These are phyloP conservation scores for Eulemur mongoz DNA, from an alignment of 2,797 vertebrate species.

Conservation along the genomic window DNA sequence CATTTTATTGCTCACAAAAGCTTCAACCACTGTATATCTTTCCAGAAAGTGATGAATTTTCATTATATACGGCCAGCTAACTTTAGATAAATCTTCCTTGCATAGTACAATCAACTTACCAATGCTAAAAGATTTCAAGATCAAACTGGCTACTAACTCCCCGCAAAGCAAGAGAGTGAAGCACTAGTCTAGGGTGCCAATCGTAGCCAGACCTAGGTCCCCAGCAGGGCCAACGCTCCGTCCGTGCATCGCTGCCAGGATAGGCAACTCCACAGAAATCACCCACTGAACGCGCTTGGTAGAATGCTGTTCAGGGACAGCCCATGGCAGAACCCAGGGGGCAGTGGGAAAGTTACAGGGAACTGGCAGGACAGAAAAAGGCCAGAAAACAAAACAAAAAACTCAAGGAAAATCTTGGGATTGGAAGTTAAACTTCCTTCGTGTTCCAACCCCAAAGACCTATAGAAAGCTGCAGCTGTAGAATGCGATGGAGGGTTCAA, in stretches of 20 bases:
- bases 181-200: conserved; percentile 62
- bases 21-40: not conserved
- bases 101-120: conserved; percentile 74
- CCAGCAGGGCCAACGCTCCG: conserved; percentile 83
- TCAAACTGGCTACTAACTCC: conserved; percentile 56
- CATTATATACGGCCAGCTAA: conserved; percentile 61
- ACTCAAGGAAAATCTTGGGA: not conserved
- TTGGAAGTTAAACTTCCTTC: not conserved
- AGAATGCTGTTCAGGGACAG: conserved; percentile 86
- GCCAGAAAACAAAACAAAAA: conserved; percentile 29
- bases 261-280: conserved; percentile 97
- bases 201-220: conserved; percentile 66
- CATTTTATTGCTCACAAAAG: not conserved
- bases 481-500: not conserved
- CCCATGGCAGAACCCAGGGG: conserved; percentile 78
- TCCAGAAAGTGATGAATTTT: conserved; percentile 38
- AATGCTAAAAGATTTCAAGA: conserved; percentile 71
- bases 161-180: conserved; percentile 57
- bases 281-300: conserved; percentile 85
- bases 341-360: conserved; percentile 50
- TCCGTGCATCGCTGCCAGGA: conserved; percentile 85
- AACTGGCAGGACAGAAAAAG: not conserved
- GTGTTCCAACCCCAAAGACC: not conserved
- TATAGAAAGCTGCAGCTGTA: not conserved
- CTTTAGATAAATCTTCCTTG: conserved; percentile 62